Percentiles rank a stretch among this genome's conserved stretches.
phyloP scores from a whole-genome alignment of 2,888 invertebrate genomes.

The Proisotoma minuta region DNA sequence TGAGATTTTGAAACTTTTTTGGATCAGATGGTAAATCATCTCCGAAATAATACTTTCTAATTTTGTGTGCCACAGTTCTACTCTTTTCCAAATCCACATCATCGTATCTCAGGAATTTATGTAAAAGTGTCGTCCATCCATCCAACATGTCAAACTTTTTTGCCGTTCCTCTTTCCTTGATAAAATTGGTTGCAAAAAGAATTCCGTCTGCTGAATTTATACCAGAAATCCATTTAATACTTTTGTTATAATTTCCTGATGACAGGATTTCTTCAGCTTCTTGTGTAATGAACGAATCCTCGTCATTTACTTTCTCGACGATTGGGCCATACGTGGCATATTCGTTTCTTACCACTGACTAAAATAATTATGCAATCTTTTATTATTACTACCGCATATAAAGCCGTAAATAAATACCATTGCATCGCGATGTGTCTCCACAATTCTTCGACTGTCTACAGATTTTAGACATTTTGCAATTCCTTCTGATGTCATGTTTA shows the following conservation, averaged over 20 bases:
- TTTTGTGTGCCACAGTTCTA: neutral
- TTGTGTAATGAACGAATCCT: slow-evolving; percentile 22
- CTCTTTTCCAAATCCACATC: neutral
- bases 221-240: slow-evolving; percentile 19
- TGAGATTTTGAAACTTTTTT: slow-evolving; percentile 21
- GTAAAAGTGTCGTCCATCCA: neutral
- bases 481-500: slow-evolving; percentile 4
- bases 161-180: neutral
- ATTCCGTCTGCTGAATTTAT: slow-evolving; percentile 25
- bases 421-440: slow-evolving; percentile 19
- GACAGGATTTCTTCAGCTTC: slow-evolving; percentile 18
- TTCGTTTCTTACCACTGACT: slow-evolving; percentile 19
- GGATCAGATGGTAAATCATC: neutral
- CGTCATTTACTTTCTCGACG: slow-evolving; percentile 25
- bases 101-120: neutral
- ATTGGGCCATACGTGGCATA: slow-evolving; percentile 23
- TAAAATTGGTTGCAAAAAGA: slow-evolving; percentile 12
- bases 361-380: too few species aligned
- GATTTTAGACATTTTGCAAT: slow-evolving; percentile 18
- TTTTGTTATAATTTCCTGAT: slow-evolving; percentile 14
- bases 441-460: slow-evolving; percentile 18
- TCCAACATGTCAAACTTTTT: neutral
- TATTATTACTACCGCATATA: too few species aligned
- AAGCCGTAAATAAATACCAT: too few species aligned
- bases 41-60: slow-evolving; percentile 4